Base-by-base conservation (phyloP, 2,113 vertebrate genomes). In the Vidua chalybeata region DNA sequence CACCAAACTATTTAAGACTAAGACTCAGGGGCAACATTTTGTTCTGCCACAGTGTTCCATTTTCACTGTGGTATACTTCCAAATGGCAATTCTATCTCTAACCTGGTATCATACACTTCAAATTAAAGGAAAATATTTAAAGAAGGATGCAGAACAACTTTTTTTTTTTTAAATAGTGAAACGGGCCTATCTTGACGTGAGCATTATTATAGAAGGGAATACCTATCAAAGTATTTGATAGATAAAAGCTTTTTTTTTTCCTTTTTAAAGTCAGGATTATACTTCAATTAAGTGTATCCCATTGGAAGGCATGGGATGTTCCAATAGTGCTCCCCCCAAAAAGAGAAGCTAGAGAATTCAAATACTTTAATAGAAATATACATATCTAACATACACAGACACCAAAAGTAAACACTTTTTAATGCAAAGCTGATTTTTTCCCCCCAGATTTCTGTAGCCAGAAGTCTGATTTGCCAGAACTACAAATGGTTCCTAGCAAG, bases 101-200 rank as follows among this genome's bases (percentile, higher is more conserved):
- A 72, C 23, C 13, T 43, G 46, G 2, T 54, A 77, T 24, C 46
- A 43, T 8, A 41, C 19, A 58, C 23, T 37, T 55, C 16, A 9
- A 94, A 93, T 86, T 81, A 73, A 94, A 91, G 24, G n/a, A 37
- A 91, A 94, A 86, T 89, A 85, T 90, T 90, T 92, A 55, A 84
- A 95, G 48, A 41, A 61, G 4, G 31, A 71, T 35, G 31, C 15
- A 55, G 49, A 73, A 75, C 45, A 69, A 33, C 35, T 35, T 35
- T 33, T 27, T 13, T 21, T 23, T 22, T 56, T 69, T 71, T 48
- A 26, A 71, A 26, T 20, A 24, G 9, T 45, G 10, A 78, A 92
- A 74, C 3, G 1, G 17, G 7, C 3, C 13, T 87, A 46, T 28
- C 19, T 39, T 54, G 16, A 87, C 8, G 19, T 31, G 39, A 37